Evolutionary conservation across 2,113 vertebrate genomes (phyloP), one percentile per base, ranked within the genome.

Genomic region (Proteles cristata): DNA sequence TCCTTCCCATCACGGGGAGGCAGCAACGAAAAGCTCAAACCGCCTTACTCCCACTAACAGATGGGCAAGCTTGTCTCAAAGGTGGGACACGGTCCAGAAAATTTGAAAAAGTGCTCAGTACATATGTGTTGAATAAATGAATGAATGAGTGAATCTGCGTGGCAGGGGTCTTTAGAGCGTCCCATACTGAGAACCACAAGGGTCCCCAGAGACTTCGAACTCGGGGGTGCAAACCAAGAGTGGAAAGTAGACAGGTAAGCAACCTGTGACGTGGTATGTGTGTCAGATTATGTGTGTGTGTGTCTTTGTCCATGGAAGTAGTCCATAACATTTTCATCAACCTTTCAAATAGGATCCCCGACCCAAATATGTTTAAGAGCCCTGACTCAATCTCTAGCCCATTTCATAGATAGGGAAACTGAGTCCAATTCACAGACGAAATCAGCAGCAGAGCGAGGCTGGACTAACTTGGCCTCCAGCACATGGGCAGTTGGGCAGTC

Each of bases 361-460:
- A 58, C 63, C 71, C 58, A 69, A 61, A 88, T n/a, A 63, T 2
- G n/a, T 53, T 69, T 61, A 61, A 48, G 28, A 88, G 48, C 68
- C 19, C 55, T 53, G 39, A 85, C 55, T 96, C 82, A 11, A 11
- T 81, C 63, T 76, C 77, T 39, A 15, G 19, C 53, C 74, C 74
- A 2, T 77, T 87, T 91, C 48, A 82, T 43, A 86, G 91, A 48
- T 28, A 28, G 55, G 35, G 77, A 93, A 81, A 90, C 5, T 53
- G 83, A 87, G 89, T 65, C 68, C 69, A n/a, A 3, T 11, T 66
- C 45, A 55, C 71, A 82, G 16, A 81, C 35, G 15, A 90, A 80
- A 66, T 66, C 65, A 10, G 5, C 6, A 14, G 79, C 28, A 63
- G 48, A 88, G 17, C 1, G 5, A 80, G 53, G 39, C 61, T 45